Conservation (phyloP, 2,888 invertebrate species). For the Dendrolimus houi region DNA sequence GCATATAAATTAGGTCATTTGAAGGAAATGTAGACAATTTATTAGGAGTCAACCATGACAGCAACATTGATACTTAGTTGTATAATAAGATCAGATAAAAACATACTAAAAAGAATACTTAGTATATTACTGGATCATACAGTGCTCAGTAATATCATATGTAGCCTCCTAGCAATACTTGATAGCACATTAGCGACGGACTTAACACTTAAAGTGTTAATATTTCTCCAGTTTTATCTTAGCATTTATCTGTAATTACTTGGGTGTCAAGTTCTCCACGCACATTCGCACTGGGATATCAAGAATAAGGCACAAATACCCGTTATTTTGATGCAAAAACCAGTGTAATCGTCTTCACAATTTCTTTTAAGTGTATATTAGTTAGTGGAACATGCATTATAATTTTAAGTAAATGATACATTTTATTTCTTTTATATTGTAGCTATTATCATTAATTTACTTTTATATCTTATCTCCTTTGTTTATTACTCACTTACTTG, state of each 20-base stretch:
- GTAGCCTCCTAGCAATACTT: not conserved
- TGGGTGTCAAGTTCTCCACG: not conserved
- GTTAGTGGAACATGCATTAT: not conserved
- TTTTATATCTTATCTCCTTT: too few species aligned
- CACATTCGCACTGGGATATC: not conserved
- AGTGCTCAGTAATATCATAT: too few species aligned
- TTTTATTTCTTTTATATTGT: not conserved
- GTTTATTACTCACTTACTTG: too few species aligned
- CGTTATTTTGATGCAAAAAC: not conserved
- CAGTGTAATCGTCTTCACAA: not conserved
- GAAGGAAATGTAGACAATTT: too few species aligned
- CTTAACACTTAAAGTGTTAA: not conserved
- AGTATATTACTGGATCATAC: too few species aligned
- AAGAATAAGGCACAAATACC: not conserved
- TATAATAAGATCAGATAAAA: too few species aligned
- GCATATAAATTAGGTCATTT: too few species aligned
- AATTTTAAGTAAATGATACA: not conserved
- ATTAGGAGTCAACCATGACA: too few species aligned
- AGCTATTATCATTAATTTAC: not conserved
- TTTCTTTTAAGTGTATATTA: not conserved
- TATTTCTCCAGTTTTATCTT: not conserved
- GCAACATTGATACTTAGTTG: too few species aligned
- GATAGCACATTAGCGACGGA: not conserved
- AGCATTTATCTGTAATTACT: not conserved
- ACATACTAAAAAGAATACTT: too few species aligned